Evolutionary conservation across 2,113 vertebrate species (phyloP), one percentile per base, ranked within the genome.

Genomic region (Chaenocephalus aceratus): DNA sequence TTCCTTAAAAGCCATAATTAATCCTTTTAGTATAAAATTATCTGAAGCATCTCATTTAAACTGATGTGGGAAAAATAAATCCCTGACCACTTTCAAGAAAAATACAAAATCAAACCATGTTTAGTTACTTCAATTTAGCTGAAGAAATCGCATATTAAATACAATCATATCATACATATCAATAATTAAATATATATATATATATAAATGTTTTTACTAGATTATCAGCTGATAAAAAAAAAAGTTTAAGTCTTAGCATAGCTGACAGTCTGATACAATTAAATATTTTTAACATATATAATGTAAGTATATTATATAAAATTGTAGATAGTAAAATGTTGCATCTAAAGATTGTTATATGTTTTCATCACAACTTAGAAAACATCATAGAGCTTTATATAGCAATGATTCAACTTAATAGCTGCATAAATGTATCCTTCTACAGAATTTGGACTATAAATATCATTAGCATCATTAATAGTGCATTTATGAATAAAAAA

Each of bases 11-110:
- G 26, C 73, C 64, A 23, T 2, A 57, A 58, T 56, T 23, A 56
- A 48, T 34, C 6, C 44, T 63, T n/a, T 3, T 12, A 41, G 6
- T 10, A 10, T 45, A 44, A 52, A 71, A 66, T 10, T 44, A 82
- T 77, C 9, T 73, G 6, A 77, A 62, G 66, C 48, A 82, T 75
- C n/a, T 44, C 41, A 68, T 58, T 63, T 3, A 45, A 23, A 70
- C 4, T 54, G 21, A 62, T 23, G 11, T 15, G 41, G 49, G 36
- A 45, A n/a, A 66, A 49, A 61, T 34, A 56, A 77, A 51, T 23
- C 34, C 2, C 23, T 1, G 26, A 49, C 18, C 13, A 41, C 63
- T 69, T 69, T 62, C 36, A 77, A 26, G 26, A 56, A 44, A 67
- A 30, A 77, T 68, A 48, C 12, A 51, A 72, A 62, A 66, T 60